Conservation (phyloP, 2,113 vertebrate species). For the Ammodytes marinus region DNA sequence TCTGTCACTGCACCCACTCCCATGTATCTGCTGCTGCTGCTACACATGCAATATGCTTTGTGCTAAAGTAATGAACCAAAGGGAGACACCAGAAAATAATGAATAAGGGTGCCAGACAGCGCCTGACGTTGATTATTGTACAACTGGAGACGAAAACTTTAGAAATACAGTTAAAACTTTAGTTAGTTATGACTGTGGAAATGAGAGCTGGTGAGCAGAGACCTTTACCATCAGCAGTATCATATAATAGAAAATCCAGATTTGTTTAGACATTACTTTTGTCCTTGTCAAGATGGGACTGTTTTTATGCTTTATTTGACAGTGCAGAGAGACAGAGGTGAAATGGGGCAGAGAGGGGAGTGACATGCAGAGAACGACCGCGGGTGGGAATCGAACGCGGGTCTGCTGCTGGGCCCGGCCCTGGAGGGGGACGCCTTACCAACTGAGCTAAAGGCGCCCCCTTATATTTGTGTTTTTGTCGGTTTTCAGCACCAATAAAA, state of each 20-base stretch:
- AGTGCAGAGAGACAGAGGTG: no score
- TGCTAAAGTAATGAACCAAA: constrained; percentile 50
- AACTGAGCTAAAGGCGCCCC: no score
- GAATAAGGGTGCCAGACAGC: not conserved
- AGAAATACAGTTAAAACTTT: not conserved
- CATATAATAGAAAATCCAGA: no score
- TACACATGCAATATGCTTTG: not conserved
- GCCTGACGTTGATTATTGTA: constrained; percentile 2
- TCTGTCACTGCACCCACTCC: constrained; percentile 73
- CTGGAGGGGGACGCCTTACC: no score
- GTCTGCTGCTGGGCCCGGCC: no score
- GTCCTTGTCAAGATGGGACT: no score
- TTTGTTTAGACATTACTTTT: no score
- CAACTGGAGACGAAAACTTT: constrained; percentile 3
- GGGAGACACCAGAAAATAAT: constrained; percentile 28
- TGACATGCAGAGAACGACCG: no score
- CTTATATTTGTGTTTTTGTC: constrained; percentile 26
- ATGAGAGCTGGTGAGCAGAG: constrained; percentile 16
- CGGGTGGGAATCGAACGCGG: no score
- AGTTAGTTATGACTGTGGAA: constrained; percentile 29
- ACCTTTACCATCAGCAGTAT: not conserved
- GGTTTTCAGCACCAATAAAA: not conserved
- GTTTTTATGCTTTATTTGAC: no score
- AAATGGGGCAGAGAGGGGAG: no score
- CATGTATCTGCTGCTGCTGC: constrained; percentile 61